Evolutionary conservation across 2,113 vertebrate genomes (phyloP).

Genomic region (Arvicanthis niloticus): DNA sequence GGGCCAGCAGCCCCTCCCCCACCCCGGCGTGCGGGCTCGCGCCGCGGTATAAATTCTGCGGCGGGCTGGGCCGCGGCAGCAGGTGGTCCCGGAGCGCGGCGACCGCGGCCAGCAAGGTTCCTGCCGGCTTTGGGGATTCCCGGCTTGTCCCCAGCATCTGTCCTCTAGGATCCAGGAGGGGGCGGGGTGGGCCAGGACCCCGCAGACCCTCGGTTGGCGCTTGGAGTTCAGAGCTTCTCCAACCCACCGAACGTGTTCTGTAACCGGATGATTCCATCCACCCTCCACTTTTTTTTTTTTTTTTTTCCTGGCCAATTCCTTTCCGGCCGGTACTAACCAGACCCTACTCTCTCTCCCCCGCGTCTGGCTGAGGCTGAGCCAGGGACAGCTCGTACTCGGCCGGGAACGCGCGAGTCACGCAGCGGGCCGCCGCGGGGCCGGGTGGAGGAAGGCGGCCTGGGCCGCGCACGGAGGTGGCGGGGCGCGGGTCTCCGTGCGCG

Average conservation of each 20-base stretch:
- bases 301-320: not conserved
- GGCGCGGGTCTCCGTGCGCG: not conserved
- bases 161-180: not conserved
- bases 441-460: not conserved
- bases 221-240: not conserved
- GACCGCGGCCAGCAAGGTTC: accelerated
- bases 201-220: not conserved
- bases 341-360: slow-evolving; percentile 39
- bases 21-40: not conserved
- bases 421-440: not conserved
- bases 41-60: slow-evolving; percentile 65
- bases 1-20: slow-evolving; percentile 4
- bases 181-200: not conserved
- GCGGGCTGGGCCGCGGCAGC: not conserved
- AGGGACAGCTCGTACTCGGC: slow-evolving; percentile 52
- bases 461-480: not conserved
- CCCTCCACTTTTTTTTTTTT: not conserved
- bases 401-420: slow-evolving; percentile 31
- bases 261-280: not conserved
- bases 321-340: slow-evolving; percentile 24
- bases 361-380: slow-evolving; percentile 68
- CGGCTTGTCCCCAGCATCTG: not conserved
- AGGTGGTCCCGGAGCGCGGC: not conserved
- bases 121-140: not conserved
- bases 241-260: not conserved